phyloP scores from a whole-genome alignment of 1,140 invertebrate species.

The Saxidomus purpurata region DNA sequence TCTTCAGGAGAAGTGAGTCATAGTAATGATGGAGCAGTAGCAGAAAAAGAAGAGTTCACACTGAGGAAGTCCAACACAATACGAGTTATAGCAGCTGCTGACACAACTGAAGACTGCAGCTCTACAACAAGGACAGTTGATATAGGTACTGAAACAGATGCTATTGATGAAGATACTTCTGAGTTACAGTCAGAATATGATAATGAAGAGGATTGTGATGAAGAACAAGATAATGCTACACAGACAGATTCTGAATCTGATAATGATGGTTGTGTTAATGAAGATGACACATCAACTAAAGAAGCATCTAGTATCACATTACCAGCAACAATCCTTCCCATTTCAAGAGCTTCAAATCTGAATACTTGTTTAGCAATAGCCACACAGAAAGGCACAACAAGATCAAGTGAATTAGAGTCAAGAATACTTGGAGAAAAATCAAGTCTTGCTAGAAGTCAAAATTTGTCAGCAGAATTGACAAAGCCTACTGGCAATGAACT shows the following conservation, averaged over 20 bases:
- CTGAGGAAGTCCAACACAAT: neutral
- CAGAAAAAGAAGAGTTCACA: neutral
- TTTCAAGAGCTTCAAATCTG: constrained; percentile 14
- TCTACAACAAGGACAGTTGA: constrained; percentile 51
- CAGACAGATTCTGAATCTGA: neutral
- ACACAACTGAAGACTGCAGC: constrained; percentile 59
- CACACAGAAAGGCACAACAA: constrained; percentile 54
- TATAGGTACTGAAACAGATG: constrained; percentile 64
- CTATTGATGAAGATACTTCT: constrained; percentile 31
- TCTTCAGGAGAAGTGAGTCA: neutral
- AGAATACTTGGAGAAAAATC: constrained; percentile 39
- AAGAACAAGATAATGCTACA: neutral
- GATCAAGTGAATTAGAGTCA: constrained; percentile 24
- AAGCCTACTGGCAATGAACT: constrained; percentile 40
- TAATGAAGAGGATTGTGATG: neutral
- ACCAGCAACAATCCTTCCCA: neutral
- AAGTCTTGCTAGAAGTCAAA: constrained; percentile 56
- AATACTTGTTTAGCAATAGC: constrained; percentile 62
- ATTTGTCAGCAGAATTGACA: constrained; percentile 45
- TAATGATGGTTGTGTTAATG: neutral
- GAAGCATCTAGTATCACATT: neutral
- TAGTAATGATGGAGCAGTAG: neutral
- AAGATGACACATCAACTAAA: neutral
- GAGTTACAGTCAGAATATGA: constrained; percentile 30
- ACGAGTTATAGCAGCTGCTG: constrained; percentile 63